Conservation (phyloP, 2,113 vertebrate species). For the Ophthalmolycus amberensis region DNA sequence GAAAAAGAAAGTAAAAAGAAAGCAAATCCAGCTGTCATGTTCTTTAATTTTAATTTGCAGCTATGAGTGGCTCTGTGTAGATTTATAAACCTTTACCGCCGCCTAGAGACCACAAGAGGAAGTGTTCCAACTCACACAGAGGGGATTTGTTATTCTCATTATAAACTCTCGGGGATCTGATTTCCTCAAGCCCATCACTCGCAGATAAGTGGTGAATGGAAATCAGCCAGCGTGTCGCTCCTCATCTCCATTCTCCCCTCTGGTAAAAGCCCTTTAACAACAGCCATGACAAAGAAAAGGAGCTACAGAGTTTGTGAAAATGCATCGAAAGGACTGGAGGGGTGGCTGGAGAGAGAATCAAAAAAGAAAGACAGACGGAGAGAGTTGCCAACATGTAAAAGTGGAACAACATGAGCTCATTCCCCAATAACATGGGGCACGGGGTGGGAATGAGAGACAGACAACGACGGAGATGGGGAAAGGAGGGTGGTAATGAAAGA, state of each 20-base stretch:
- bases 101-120: conserved; percentile 50
- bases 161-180: conserved; percentile 75
- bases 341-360: conserved; percentile 32
- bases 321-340: conserved; percentile 32
- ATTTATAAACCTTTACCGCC: conserved; percentile 54
- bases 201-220: conserved; percentile 78
- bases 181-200: conserved; percentile 74
- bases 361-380: conserved; percentile 36
- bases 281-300: conserved; percentile 51
- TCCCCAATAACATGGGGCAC: conserved; percentile 80
- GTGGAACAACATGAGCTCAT: conserved; percentile 76
- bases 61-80: conserved; percentile 11
- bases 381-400: conserved; percentile 69
- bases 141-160: conserved; percentile 74
- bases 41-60: conserved; percentile 53
- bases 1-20: conserved; percentile 56
- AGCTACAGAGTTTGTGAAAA: conserved; percentile 54
- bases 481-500: conserved; percentile 50
- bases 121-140: conserved; percentile 6
- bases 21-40: conserved; percentile 58
- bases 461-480: conserved; percentile 57
- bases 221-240: conserved; percentile 76
- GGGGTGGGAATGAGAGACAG: conserved; percentile 68
- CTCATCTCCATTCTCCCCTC: conserved; percentile 66
- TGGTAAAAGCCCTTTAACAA: conserved; percentile 67